Conservation (phyloP, 2,113 vertebrate species). For the Leucoraja erinaceus region DNA sequence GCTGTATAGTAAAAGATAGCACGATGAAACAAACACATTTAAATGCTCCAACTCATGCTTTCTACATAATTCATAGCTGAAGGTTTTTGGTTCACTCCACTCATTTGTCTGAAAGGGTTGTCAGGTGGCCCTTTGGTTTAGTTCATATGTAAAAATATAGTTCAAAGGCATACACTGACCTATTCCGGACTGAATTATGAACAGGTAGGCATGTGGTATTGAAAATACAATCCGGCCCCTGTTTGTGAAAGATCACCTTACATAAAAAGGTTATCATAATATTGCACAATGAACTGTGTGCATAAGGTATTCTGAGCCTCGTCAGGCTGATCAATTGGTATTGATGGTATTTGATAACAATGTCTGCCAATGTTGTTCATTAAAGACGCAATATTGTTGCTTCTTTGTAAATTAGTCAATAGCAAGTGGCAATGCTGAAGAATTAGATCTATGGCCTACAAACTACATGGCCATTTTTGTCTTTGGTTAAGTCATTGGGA, state of each 20-base stretch:
- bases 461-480: background rate
- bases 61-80: conserved; percentile 5
- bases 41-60: background rate
- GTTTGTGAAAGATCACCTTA: background rate
- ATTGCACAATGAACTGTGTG: background rate
- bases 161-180: background rate
- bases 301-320: background rate
- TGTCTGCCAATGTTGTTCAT: background rate
- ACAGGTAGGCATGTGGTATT: too few relatives aligned
- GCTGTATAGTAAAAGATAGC: conserved; percentile 36
- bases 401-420: background rate
- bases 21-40: conserved; percentile 20
- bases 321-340: background rate
- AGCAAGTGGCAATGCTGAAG: background rate
- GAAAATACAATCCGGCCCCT: background rate
- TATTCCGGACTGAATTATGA: background rate
- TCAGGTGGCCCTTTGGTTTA: background rate
- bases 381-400: background rate
- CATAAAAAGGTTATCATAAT: too few relatives aligned
- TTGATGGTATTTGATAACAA: background rate
- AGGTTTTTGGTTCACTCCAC: background rate
- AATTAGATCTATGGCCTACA: background rate
- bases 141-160: background rate
- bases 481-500: background rate
- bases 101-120: background rate